Base-by-base conservation (phyloP, 30 jellyfish, hydroid and myxozoan genomes). In the Cassiopea andromeda region DNA sequence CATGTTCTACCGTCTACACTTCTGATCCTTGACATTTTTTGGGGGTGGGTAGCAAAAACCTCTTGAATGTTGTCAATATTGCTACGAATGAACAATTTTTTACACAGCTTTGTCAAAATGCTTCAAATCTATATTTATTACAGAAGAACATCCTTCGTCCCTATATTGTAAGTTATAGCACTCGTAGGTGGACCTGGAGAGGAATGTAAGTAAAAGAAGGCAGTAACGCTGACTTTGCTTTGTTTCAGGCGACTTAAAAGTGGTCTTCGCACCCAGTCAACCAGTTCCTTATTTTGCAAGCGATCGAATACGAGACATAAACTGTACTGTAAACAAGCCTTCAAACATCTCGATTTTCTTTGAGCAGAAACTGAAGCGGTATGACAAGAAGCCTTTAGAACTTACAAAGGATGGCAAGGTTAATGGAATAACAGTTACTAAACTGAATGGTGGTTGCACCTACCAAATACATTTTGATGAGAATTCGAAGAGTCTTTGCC, bases 241-340 rank as follows among this genome's bases (percentile, higher is more conserved):
- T 47, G 14, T 77, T 77, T 17, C n/a, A 77, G 86, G 86, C 13
- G 49, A 5, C n/a, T 54, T 77, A 27, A 73, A 77, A 58, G 50
- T 77, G 86, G 49, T 1, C 15, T 19, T 77, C 27, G 49, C 48
- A 7, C 73, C 86, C 7, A 6, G 12, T 49, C 58, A 8, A 19
- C 48, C 18, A 16, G 48, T 49, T 15, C 12, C 16, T 12, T 46
- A 38, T 46, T 77, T 0, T 0, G 0, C 48, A 48, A 27, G 27
- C 17, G 4, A 3, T 16, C 44, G 38, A 43, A 18, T 49, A 19
- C 4, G 17, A 15, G 74, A 77, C 1, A 77, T 77, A 43, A 46
- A 48, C 59, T 77, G 86, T 38, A 77, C 86, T 48, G 86, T 77
- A 18, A 77, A 77, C 45, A 77, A 77, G 50, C 86, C 86, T 47